phyloP scores from a whole-genome alignment of 2,888 invertebrate species.

The Bembecia ichneumoniformis region DNA sequence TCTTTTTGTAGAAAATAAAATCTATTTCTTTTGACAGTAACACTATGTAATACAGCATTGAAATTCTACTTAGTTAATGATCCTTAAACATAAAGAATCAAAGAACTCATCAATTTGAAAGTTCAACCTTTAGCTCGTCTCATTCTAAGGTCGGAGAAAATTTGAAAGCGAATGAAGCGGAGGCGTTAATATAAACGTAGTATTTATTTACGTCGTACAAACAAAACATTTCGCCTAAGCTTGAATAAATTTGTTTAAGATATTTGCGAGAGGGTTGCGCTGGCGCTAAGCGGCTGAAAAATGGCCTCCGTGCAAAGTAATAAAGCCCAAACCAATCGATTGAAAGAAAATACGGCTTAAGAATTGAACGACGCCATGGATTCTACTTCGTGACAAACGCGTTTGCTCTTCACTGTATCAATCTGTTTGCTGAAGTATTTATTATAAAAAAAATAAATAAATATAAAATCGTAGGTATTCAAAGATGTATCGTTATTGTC shows the following conservation, averaged over 20 bases:
- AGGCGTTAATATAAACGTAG: conserved; percentile 13
- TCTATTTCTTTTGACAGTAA: too few species aligned
- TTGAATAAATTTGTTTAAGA: conserved; percentile 30
- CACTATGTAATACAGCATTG: too few species aligned
- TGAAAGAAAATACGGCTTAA: conserved; percentile 19
- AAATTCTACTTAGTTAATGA: too few species aligned
- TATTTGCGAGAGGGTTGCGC: conserved; percentile 25
- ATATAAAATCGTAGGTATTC: too few species aligned
- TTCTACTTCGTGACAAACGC: background rate
- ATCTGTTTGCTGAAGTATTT: too few species aligned
- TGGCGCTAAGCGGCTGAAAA: conserved; percentile 25
- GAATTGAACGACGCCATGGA: background rate
- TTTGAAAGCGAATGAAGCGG: background rate
- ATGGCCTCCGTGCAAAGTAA: conserved; percentile 25
- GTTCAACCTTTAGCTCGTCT: background rate
- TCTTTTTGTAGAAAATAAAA: too few species aligned
- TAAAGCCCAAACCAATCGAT: conserved; percentile 28
- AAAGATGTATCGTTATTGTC: too few species aligned
- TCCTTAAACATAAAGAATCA: background rate
- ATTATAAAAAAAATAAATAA: too few species aligned
- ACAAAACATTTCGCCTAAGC: conserved; percentile 26
- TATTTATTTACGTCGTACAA: conserved; percentile 18
- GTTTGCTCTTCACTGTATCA: background rate
- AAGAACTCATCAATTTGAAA: background rate
- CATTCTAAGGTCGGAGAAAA: background rate